Conservation (phyloP, 1,140 invertebrate genomes). For the Rhopalosiphum padi region DNA sequence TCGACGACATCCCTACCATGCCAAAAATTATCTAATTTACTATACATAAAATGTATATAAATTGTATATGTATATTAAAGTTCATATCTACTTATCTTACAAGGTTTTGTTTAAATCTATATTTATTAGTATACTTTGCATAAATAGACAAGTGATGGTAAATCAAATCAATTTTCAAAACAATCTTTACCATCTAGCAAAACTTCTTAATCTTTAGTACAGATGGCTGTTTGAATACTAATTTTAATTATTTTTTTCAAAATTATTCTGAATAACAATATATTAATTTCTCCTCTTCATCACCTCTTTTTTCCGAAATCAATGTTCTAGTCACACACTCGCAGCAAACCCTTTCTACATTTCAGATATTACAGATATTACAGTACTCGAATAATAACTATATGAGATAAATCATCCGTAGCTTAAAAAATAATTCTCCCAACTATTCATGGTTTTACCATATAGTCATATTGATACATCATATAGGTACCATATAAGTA, state of each 20-base stretch:
- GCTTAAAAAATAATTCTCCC: too few relatives aligned
- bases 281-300: background rate
- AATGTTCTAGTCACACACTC: background rate
- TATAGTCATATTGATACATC: too few relatives aligned
- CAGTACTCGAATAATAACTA: too few relatives aligned
- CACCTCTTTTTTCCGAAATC: background rate
- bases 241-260: background rate
- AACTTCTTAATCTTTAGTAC: background rate
- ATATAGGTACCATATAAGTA: background rate
- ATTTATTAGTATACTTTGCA: background rate
- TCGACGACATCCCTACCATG: background rate
- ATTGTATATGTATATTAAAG: background rate
- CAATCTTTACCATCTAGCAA: background rate
- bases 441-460: too few relatives aligned
- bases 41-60: background rate
- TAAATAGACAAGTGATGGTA: background rate
- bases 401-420: too few relatives aligned
- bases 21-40: slow-evolving; percentile 58
- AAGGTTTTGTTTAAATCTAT: background rate
- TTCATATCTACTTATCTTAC: background rate
- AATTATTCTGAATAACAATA: background rate
- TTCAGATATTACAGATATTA: background rate
- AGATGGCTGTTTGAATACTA: too few relatives aligned
- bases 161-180: background rate
- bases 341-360: background rate